phyloP scores from a whole-genome alignment of 2,113 vertebrate species.

The Notechis scutatus region DNA sequence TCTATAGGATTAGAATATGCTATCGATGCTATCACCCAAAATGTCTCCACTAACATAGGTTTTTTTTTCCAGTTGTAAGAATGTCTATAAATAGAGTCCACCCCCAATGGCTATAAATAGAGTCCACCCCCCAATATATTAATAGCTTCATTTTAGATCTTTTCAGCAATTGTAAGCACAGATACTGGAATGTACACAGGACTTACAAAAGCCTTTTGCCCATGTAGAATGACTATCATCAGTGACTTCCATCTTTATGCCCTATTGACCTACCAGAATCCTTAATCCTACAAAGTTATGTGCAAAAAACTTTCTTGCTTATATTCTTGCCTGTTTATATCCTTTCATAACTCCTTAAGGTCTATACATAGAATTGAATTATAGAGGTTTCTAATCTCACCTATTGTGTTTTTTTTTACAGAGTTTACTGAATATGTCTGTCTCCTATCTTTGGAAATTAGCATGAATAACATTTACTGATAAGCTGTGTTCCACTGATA shows the following conservation, averaged over 20 bases:
- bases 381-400: slow-evolving; percentile 42
- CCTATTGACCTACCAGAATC: background rate
- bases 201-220: background rate
- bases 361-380: slow-evolving; percentile 41
- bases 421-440: slow-evolving; percentile 40
- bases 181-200: background rate
- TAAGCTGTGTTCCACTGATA: slow-evolving; percentile 61
- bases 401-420: slow-evolving; percentile 18
- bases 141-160: background rate
- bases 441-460: slow-evolving; percentile 64
- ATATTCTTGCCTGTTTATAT: slow-evolving; percentile 32
- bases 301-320: background rate
- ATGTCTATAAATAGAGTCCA: too few species aligned
- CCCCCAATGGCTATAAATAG: too few species aligned
- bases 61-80: too few species aligned
- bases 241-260: background rate
- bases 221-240: background rate
- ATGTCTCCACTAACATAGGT: too few species aligned
- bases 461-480: slow-evolving; percentile 61
- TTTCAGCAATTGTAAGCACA: background rate
- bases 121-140: background rate
- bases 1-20: background rate
- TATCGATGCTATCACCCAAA: background rate
- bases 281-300: background rate
- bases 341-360: slow-evolving; percentile 23